phyloP scores from a whole-genome alignment of 1,140 invertebrate genomes.

The Brachionus koreanus region DNA sequence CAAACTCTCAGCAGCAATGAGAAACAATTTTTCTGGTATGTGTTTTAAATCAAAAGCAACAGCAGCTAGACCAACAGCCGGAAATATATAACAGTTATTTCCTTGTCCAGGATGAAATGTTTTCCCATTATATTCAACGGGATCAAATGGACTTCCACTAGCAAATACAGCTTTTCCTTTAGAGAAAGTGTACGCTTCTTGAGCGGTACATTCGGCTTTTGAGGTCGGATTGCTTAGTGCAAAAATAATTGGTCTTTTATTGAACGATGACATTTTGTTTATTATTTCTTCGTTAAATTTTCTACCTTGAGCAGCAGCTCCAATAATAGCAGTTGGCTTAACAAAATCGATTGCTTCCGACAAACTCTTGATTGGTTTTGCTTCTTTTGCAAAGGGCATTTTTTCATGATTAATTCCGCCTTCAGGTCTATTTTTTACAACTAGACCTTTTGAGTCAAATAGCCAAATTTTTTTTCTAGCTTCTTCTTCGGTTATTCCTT shows the following conservation, averaged over 20 bases:
- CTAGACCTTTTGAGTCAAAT: conserved; percentile 60
- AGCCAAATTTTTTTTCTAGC: conserved; percentile 76
- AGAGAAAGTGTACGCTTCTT: conserved; percentile 65
- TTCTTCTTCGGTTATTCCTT: conserved; percentile 71
- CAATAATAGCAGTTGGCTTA: conserved; percentile 78
- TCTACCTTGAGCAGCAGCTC: conserved; percentile 78
- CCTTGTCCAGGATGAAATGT: conserved; percentile 55
- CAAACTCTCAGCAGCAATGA: conserved; percentile 64
- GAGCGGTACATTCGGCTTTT: conserved; percentile 92
- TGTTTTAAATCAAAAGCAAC: conserved; percentile 52
- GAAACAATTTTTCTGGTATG: conserved; percentile 55
- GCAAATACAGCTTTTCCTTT: conserved; percentile 52
- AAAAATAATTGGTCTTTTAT: conserved; percentile 83
- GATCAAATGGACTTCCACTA: conserved; percentile 55
- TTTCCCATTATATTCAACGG: conserved; percentile 50
- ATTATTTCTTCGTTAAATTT: conserved; percentile 82
- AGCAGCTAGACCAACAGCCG: conserved; percentile 55
- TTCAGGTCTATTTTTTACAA: conserved; percentile 48
- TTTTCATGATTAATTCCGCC: conserved; percentile 66
- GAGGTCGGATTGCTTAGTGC: conserved; percentile 91
- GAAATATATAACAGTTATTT: conserved; percentile 59
- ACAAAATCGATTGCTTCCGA: conserved; percentile 73
- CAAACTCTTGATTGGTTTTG: conserved; percentile 71
- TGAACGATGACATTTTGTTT: conserved; percentile 76
- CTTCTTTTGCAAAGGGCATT: conserved; percentile 74